phyloP scores from a whole-genome alignment of 2,888 invertebrate species.

The Acheta domesticus region DNA sequence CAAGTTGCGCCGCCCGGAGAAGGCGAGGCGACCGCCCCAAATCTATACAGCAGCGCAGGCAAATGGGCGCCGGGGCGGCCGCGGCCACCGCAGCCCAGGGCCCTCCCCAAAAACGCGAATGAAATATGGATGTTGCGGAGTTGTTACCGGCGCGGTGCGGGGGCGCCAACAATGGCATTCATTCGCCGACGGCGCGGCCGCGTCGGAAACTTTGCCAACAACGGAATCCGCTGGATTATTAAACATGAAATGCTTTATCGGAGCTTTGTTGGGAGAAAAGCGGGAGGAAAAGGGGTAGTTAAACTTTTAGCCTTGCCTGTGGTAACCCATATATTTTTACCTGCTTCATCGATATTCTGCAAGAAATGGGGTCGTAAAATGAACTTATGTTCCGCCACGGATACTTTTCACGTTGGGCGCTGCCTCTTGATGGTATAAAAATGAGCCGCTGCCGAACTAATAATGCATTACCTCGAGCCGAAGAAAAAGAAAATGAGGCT shows the following conservation, averaged over 20 bases:
- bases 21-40: not conserved
- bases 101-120: not conserved
- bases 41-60: not conserved
- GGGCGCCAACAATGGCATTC: constrained; percentile 6
- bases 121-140: not conserved
- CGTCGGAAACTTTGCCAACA: constrained; percentile 18
- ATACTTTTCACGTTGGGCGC: not conserved
- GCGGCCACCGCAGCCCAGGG: not conserved
- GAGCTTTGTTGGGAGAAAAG: constrained; percentile 18
- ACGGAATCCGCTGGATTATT: constrained; percentile 18
- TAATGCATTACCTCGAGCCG: not conserved
- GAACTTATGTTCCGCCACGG: not conserved
- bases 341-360: not conserved
- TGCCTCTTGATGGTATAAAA: not conserved
- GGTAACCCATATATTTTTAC: constrained; percentile 18
- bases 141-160: not conserved
- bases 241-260: constrained; percentile 18
- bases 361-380: constrained; percentile 18
- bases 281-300: not conserved
- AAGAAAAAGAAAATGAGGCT: not conserved
- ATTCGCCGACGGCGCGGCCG: not conserved
- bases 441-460: not conserved
- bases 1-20: not conserved
- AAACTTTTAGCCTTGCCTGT: constrained; percentile 2
- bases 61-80: not conserved